phyloP scores from a whole-genome alignment of 2,113 vertebrate species.

The Jaculus jaculus region DNA sequence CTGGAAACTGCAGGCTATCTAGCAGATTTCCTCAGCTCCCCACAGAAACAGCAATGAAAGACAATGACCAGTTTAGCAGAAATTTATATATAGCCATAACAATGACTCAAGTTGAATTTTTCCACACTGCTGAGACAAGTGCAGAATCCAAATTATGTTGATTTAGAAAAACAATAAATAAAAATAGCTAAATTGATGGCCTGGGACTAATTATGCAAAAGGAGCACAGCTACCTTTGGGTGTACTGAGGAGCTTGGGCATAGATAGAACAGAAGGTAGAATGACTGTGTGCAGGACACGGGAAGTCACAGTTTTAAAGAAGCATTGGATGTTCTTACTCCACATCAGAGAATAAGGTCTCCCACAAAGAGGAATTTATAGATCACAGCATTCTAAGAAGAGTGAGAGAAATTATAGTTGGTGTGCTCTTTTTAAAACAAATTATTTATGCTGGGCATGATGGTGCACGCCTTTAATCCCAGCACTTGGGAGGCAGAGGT shows the following conservation, averaged over 20 bases:
- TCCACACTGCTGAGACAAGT: constrained; percentile 1
- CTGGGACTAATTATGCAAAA: neutral
- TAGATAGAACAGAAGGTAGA: neutral
- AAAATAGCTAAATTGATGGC: neutral
- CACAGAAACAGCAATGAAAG: neutral
- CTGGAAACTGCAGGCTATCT: neutral
- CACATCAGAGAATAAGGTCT: neutral
- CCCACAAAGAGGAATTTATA: neutral
- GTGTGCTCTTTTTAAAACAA: neutral
- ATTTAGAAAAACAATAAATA: constrained; percentile 32
- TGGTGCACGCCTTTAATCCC: no score
- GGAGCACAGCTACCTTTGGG: neutral
- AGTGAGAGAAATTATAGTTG: neutral
- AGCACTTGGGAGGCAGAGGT: no score
- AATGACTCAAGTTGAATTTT: constrained; percentile 66
- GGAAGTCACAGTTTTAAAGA: neutral
- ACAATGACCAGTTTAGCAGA: neutral
- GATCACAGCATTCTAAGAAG: neutral
- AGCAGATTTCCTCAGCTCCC: constrained; percentile 4
- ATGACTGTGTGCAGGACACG: neutral
- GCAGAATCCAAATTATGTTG: constrained; percentile 41
- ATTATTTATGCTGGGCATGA: no score
- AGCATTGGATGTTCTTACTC: constrained; percentile 19
- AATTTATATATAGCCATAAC: neutral
- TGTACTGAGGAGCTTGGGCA: neutral